Evolutionary conservation across 30 jellyfish, hydroid and myxozoan genomes (phyloP), one percentile per base, ranked within the genome.

Genomic region (Hydra vulgaris): DNA sequence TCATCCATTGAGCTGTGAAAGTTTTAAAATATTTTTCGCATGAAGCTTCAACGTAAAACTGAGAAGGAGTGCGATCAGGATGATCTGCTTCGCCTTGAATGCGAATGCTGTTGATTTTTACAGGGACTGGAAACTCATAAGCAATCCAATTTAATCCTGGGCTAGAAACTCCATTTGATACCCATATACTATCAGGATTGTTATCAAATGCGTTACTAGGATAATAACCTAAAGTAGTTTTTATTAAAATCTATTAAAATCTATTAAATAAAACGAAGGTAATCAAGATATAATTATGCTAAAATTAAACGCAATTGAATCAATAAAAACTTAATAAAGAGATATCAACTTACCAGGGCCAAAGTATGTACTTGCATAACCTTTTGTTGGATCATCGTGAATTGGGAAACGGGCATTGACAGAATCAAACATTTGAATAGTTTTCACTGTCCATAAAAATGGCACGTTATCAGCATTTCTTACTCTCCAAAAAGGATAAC

Each of bases 71-170:
- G 12, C 98, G 94, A 56, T 86, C 95, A 0, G 84, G 88, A 73
- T 91, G 96, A 12, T 91, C 98, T 3, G 94, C 95, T 56, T 91
- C 98, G 25, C 98, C 96, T 17, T 77, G 94, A 73, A 91, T 21
- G 17, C 94, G 91, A 66, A 91, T 80, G 24, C 95, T 80, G 76
- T 83, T 83, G 72, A 91, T 77, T 40, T 83, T 88, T 12, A 91
- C 98, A 0, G 98, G 98, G 73, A 83, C 86, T 79, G 84, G 89
- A 77, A 91, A 91, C 81, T 83, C 98, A 72, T 86, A 91, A 5
- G 98, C 98, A 79, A 91, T 83, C 98, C 98, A 91, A 73, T 91
- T 91, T 77, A 91, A 73, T 23, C 98, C 98, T 23, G 96, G 95
- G 15, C 95, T 82, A 0, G 98, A 91, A 19, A 83, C 83, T 21